These are phyloP conservation scores for Athalia circularis DNA, from an alignment of 2,888 invertebrate species.

Conservation along the genomic window DNA sequence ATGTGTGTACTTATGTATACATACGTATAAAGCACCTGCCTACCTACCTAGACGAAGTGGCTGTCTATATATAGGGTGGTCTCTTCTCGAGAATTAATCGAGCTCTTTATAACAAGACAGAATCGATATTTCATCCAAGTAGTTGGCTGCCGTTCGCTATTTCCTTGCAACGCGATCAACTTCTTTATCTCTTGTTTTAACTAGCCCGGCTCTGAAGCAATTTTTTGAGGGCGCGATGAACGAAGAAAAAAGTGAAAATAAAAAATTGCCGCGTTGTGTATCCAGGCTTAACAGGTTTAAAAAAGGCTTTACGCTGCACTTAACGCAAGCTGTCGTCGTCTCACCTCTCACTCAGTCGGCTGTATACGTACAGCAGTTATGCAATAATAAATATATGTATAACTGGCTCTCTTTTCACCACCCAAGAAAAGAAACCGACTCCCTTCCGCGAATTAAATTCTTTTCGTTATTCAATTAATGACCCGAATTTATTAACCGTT, in stretches of 20 bases:
- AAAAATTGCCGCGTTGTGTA: slow-evolving; percentile 38
- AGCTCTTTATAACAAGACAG: slow-evolving; percentile 39
- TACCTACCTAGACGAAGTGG: slow-evolving; percentile 32
- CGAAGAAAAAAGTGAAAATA: neutral
- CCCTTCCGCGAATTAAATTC: neutral
- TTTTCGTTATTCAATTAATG: slow-evolving; percentile 68
- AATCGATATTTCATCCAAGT: slow-evolving; percentile 35
- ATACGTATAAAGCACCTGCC: slow-evolving; percentile 9
- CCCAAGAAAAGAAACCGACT: neutral
- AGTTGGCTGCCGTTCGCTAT: slow-evolving; percentile 10
- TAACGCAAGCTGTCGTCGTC: slow-evolving; percentile 29
- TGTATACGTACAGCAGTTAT: too few relatives aligned
- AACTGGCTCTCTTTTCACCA: too few relatives aligned
- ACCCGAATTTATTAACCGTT: slow-evolving; percentile 63
- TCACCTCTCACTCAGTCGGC: slow-evolving; percentile 6
- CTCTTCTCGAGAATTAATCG: slow-evolving; percentile 38
- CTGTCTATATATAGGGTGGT: neutral
- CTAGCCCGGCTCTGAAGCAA: neutral
- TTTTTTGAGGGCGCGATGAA: neutral
- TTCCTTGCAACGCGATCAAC: neutral
- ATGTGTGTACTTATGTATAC: neutral
- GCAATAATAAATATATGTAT: too few relatives aligned
- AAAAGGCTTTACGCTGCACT: slow-evolving; percentile 38
- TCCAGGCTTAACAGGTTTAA: slow-evolving; percentile 35
- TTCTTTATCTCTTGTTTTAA: slow-evolving; percentile 25